Base-by-base conservation (phyloP, 2,888 invertebrate species). In the Caenorhabditis imperialis region DNA sequence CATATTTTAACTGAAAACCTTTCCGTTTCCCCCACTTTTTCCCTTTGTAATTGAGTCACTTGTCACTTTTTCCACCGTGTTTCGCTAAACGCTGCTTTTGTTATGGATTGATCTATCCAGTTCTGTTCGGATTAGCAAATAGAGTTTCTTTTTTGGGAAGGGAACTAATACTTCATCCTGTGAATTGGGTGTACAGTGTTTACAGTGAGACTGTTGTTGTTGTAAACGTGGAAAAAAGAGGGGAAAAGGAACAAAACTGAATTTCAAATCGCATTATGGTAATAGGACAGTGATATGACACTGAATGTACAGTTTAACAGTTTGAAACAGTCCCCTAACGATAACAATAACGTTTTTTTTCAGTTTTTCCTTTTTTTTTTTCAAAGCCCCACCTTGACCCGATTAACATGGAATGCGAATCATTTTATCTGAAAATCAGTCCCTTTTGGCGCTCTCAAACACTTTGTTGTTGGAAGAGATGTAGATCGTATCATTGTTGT, bases 401-500 rank as follows among this genome's bases (percentile, higher is more conserved):
- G 44, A 38, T 42, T 47, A 33, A 10, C 14, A 3, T 12, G 57
- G 67, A 67, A 67, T 67, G 57, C 45, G 67, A 67, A 67, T 58
- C 67, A 67, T 57, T 67, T 51, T 57, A 67, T 67, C 67, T 67
- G 67, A 50, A 67, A 67, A 57, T 67, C 27, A 57, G 51, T 57
- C 55, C 50, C 47, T 57, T 65, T 55, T 27, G 35, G 40, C 20
- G 35, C 42, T 38, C 40, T 55, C 57, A 33, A n/a, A 38, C 54
- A 53, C 54, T 51, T 14, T 57, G 67, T 65, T 65, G 57, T 67
- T 67, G 25, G 67, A 67, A 58, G 50, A 50, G 50, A 55, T 67
- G 67, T 67, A 67, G 67, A 67, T 67, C 27, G 57, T 67, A 67
- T 67, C 67, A 51, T 44, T 67, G 67, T 67, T 67, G 67, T 67